Evolutionary conservation across 2,113 vertebrate species (phyloP).

Genomic region (Rhineura floridana): DNA sequence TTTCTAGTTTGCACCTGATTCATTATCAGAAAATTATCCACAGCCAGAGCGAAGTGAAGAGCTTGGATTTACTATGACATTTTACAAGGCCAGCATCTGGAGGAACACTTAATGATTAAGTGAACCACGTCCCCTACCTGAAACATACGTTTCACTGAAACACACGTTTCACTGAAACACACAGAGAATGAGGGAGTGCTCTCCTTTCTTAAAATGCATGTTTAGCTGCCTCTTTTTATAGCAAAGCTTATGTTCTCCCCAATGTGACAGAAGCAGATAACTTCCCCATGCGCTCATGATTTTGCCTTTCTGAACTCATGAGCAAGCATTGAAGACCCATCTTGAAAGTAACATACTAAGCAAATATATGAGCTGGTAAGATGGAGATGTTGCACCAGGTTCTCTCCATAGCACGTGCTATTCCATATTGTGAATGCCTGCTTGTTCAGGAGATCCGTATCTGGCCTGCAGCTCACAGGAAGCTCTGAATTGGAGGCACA

Average conservation of each 20-base stretch:
- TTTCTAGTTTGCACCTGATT: slow-evolving; percentile 45
- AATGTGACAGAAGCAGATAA: slow-evolving; percentile 18
- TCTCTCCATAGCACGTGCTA: not conserved
- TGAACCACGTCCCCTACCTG: not conserved
- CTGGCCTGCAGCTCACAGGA: not conserved
- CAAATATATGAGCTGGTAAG: not conserved
- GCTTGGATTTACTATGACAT: slow-evolving; percentile 48
- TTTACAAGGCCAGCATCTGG: slow-evolving; percentile 51
- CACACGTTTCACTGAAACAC: not conserved
- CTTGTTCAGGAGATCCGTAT: not conserved
- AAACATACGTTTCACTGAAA: slow-evolving; percentile 3
- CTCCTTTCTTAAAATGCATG: not conserved
- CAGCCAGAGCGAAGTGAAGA: not conserved
- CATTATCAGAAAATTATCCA: slow-evolving; percentile 47
- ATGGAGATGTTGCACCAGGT: not conserved
- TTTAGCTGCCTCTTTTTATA: not conserved
- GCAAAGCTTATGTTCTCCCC: not conserved
- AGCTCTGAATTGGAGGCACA: not conserved
- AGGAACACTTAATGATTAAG: slow-evolving; percentile 46
- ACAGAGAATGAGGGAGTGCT: not conserved
- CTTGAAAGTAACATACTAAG: not conserved
- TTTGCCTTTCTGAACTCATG: not conserved
- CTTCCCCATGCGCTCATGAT: not conserved
- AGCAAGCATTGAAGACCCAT: not conserved
- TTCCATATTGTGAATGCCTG: not conserved